Conservation (phyloP, 1,140 invertebrate species). For the Monomorium pharaonis region DNA sequence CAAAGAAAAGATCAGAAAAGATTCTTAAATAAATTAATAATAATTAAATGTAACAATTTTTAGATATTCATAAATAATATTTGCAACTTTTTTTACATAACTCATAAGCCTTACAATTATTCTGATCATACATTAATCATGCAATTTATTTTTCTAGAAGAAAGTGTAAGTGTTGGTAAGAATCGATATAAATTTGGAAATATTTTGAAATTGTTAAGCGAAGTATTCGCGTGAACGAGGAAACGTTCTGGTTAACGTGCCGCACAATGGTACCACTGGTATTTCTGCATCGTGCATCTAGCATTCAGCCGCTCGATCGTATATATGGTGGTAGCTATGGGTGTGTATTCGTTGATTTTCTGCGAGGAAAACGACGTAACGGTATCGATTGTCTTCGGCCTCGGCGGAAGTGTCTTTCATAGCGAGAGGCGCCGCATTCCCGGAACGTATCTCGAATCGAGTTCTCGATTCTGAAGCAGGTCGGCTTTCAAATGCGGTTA, state of each 20-base stretch:
- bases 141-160: not conserved
- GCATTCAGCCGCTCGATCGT: not conserved
- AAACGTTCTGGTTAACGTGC: slow-evolving; percentile 25
- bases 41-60: not conserved
- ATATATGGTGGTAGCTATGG: not conserved
- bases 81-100: not conserved
- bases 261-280: not conserved
- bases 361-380: slow-evolving; percentile 29
- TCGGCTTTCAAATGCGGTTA: slow-evolving; percentile 71
- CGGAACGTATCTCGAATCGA: slow-evolving; percentile 74
- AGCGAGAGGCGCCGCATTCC: slow-evolving; percentile 67
- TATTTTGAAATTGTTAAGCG: slow-evolving; percentile 5
- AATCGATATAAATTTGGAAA: not conserved
- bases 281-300: not conserved
- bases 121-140: not conserved
- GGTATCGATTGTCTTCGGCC: slow-evolving; percentile 53
- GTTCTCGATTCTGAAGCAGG: slow-evolving; percentile 69
- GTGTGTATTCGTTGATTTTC: slow-evolving; percentile 27
- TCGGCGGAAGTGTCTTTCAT: slow-evolving; percentile 62
- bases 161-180: not conserved
- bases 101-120: not conserved
- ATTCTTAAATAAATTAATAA: not conserved
- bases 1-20: too few species aligned
- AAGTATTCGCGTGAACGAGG: not conserved
- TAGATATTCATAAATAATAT: not conserved